Conservation (phyloP, 2,888 invertebrate genomes). For the Caenorhabditis becei region DNA sequence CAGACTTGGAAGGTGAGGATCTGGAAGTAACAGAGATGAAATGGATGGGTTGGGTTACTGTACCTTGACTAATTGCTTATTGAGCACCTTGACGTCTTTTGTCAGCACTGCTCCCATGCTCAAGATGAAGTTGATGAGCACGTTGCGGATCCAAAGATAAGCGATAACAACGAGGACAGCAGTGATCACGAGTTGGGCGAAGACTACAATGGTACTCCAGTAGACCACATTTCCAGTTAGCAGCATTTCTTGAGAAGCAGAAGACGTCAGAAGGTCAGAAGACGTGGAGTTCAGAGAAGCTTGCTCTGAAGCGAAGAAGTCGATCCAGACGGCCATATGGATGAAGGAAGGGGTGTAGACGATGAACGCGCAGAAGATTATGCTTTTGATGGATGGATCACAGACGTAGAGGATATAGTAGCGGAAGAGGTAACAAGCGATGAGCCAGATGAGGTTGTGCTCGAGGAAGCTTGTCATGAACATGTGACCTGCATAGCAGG, state of each 20-base stretch:
- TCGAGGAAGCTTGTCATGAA: slow-evolving; percentile 50
- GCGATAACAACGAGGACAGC: slow-evolving; percentile 26
- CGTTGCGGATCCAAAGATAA: slow-evolving; percentile 50
- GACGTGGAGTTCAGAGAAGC: no score
- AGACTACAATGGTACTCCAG: slow-evolving; percentile 44
- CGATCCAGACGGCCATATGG: slow-evolving; percentile 47
- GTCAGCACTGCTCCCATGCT: slow-evolving; percentile 41
- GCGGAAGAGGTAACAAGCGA: slow-evolving; percentile 55
- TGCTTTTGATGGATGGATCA: slow-evolving; percentile 48
- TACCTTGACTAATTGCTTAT: slow-evolving; percentile 50
- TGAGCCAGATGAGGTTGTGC: slow-evolving; percentile 55
- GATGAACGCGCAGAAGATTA: slow-evolving; percentile 37
- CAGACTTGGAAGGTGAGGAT: slow-evolving; percentile 58
- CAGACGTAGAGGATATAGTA: slow-evolving; percentile 50
- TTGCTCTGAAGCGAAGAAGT: slow-evolving; percentile 35
- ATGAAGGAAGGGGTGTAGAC: slow-evolving; percentile 39
- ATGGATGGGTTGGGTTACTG: no score
- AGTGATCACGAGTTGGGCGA: slow-evolving; percentile 38
- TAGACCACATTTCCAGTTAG: slow-evolving; percentile 36
- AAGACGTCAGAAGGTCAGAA: not conserved
- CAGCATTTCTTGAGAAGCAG: slow-evolving; percentile 1
- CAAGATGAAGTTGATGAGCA: slow-evolving; percentile 41
- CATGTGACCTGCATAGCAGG: slow-evolving; percentile 50
- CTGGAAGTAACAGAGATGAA: not conserved
- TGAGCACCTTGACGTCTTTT: slow-evolving; percentile 42